A percentile compares a stretch with the other conserved stretches of the same genome.
Conservation (phyloP, 2,888 invertebrate genomes). For the Pristionchus arcanus region DNA sequence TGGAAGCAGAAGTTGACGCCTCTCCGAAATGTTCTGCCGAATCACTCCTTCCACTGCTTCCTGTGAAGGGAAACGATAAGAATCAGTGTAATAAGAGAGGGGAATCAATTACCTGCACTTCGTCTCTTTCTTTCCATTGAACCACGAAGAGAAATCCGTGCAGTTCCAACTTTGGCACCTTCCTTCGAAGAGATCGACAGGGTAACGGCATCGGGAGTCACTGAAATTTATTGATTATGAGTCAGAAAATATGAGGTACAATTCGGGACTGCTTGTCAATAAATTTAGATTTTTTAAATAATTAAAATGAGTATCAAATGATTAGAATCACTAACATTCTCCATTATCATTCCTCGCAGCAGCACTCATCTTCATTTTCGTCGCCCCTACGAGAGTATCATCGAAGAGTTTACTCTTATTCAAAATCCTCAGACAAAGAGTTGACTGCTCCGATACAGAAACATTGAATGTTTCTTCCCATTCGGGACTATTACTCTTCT, state of each 20-base stretch:
- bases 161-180: slow-evolving; percentile 68
- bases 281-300: too few species aligned
- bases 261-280: too few species aligned
- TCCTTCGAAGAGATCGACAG: slow-evolving; percentile 65
- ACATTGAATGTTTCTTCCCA: slow-evolving; percentile 77
- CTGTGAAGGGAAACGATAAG: slow-evolving; percentile 18
- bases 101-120: slow-evolving; percentile 61
- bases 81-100: background rate
- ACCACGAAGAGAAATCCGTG: slow-evolving; percentile 68
- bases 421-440: slow-evolving; percentile 69
- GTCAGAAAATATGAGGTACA: too few species aligned
- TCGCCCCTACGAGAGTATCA: slow-evolving; percentile 73
- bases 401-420: slow-evolving; percentile 78
- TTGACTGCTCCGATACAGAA: slow-evolving; percentile 70
- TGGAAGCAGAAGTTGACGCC: slow-evolving; percentile 58
- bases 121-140: slow-evolving; percentile 64
- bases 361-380: slow-evolving; percentile 73
- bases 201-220: slow-evolving; percentile 66
- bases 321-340: slow-evolving; percentile 67
- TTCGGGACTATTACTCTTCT: slow-evolving; percentile 75
- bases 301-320: too few species aligned
- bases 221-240: slow-evolving; percentile 58
- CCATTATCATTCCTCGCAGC: slow-evolving; percentile 75
- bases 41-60: slow-evolving; percentile 44
- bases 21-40: slow-evolving; percentile 61